These are phyloP conservation scores for Eurois occulta DNA, from an alignment of 2,888 invertebrate species.

Conservation along the genomic window DNA sequence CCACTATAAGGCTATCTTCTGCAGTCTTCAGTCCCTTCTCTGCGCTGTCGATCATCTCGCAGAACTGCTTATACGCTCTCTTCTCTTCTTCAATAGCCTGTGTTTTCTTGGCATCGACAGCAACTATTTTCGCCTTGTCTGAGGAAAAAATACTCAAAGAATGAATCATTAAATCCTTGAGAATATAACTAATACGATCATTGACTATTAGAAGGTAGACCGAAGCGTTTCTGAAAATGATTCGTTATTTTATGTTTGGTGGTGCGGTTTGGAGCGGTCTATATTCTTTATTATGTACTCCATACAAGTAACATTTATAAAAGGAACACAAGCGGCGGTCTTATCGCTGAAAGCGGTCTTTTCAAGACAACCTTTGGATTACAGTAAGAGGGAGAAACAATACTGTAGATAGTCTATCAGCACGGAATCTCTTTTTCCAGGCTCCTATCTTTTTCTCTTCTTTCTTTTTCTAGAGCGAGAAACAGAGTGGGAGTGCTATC, in stretches of 20 bases:
- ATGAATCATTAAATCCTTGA: neutral
- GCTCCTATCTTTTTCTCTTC: too few relatives aligned
- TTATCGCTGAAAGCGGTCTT: too few relatives aligned
- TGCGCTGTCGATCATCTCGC: slow-evolving; percentile 33
- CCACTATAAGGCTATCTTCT: slow-evolving; percentile 31
- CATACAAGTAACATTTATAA: too few relatives aligned
- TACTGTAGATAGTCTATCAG: too few relatives aligned
- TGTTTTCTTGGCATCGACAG: neutral
- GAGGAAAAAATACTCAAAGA: neutral
- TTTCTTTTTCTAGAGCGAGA: neutral
- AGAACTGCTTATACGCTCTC: slow-evolving; percentile 27
- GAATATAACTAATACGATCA: neutral
- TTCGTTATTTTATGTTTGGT: neutral
- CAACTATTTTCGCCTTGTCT: slow-evolving; percentile 12
- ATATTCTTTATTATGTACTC: too few relatives aligned
- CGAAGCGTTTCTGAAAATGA: neutral
- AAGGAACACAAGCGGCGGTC: too few relatives aligned
- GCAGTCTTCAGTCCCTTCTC: slow-evolving; percentile 40
- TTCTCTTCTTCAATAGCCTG: slow-evolving; percentile 37
- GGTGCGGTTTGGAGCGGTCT: neutral
- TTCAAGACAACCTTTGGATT: too few relatives aligned
- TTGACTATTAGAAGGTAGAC: neutral
- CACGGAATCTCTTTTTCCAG: too few relatives aligned
- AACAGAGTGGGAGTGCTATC: neutral
- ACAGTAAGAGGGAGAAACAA: too few relatives aligned